These are phyloP conservation scores for Leptinotarsa lineolata DNA, from an alignment of 1,140 invertebrate genomes.

Conservation along the genomic window DNA sequence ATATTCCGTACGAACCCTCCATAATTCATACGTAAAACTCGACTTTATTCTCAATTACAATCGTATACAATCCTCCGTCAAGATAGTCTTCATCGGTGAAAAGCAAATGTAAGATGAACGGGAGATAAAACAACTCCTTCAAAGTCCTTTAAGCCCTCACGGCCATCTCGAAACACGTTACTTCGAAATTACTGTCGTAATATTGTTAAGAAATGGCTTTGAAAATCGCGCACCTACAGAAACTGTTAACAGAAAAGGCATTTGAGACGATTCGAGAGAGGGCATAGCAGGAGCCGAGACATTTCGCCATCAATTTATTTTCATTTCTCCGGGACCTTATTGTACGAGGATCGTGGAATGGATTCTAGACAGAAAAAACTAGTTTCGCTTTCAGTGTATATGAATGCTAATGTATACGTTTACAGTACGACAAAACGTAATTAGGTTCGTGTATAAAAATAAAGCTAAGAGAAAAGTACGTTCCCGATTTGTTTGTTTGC, in stretches of 20 bases:
- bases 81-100: no score
- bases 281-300: neutral
- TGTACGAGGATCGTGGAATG: slow-evolving; percentile 1
- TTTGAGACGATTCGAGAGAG: neutral
- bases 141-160: neutral
- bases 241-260: slow-evolving; percentile 1
- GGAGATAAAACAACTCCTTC: neutral
- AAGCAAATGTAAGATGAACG: neutral
- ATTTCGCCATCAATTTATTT: slow-evolving; percentile 3
- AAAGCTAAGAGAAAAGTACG: no score
- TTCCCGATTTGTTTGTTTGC: no score
- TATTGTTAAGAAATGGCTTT: neutral
- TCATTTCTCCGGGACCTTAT: neutral
- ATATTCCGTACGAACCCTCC: no score
- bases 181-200: slow-evolving; percentile 2
- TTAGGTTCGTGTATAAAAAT: no score
- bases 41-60: no score
- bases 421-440: no score
- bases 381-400: no score
- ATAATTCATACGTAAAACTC: no score
- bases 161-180: slow-evolving; percentile 2
- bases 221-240: neutral
- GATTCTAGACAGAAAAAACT: neutral
- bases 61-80: no score
- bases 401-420: no score